These are phyloP conservation scores for Channallabes apus DNA, from an alignment of 2,797 vertebrate genomes.

Conservation along the genomic window DNA sequence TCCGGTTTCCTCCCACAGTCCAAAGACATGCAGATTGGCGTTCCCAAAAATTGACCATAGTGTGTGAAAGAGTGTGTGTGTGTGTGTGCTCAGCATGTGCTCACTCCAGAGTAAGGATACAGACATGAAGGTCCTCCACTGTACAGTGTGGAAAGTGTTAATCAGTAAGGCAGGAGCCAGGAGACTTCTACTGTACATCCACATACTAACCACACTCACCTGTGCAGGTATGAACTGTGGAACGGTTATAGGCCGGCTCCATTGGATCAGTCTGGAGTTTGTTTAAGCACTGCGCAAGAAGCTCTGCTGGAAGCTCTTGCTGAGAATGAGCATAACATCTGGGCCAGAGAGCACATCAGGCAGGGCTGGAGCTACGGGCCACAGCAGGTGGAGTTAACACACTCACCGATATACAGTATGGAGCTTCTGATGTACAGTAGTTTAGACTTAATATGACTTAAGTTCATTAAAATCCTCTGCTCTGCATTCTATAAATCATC, in stretches of 20 bases:
- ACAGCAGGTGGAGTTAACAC: conserved; percentile 77
- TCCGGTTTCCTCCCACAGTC: no score
- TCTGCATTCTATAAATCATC: no score
- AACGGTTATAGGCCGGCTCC: conserved; percentile 90
- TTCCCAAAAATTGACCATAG: no score
- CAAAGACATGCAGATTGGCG: no score
- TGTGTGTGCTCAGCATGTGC: no score
- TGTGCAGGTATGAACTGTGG: conserved; percentile 84
- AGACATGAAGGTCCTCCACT: no score
- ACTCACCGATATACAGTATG: not conserved
- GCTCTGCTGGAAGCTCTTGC: conserved; percentile 85
- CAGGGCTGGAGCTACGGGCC: conserved; percentile 92
- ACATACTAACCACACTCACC: not conserved
- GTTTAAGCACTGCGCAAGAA: conserved; percentile 80
- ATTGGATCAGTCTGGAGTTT: conserved; percentile 83
- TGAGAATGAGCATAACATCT: conserved; percentile 91
- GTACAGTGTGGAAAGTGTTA: not conserved
- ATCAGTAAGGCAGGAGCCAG: not conserved
- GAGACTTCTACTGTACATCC: not conserved
- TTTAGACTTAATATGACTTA: not conserved
- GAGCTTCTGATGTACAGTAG: not conserved
- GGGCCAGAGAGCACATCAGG: conserved; percentile 88
- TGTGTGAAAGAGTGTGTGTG: no score
- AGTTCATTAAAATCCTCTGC: no score
- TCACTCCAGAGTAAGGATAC: no score